Percentiles rank a stretch among this genome's conserved stretches.
Evolutionary conservation across 2,888 invertebrate species (phyloP).

Genomic region (Monoplex corrugatus): DNA sequence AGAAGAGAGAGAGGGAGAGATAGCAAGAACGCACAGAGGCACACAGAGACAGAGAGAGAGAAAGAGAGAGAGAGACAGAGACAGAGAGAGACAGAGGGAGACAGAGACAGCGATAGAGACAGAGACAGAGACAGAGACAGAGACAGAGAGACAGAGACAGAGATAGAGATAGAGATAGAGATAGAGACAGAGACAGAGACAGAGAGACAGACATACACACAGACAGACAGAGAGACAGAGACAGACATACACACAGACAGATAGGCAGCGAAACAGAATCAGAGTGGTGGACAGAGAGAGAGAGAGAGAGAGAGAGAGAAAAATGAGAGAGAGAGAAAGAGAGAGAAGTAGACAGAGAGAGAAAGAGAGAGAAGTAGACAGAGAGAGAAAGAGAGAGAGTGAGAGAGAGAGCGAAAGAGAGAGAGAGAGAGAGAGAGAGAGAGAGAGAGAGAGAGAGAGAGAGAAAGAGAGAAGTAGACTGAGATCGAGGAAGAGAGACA

Average conservation of each 20-base stretch:
- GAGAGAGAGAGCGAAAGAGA: background rate
- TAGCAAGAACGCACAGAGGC: too few relatives aligned
- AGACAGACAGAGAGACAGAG: background rate
- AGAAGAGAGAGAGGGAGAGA: background rate
- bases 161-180: background rate
- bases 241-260: background rate
- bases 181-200: background rate
- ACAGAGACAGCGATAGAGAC: background rate
- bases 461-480: background rate
- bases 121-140: background rate
- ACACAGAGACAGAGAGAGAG: background rate
- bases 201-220: background rate
- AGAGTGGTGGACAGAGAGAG: background rate
- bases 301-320: background rate
- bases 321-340: background rate
- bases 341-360: background rate
- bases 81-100: slow-evolving; percentile 9
- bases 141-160: background rate
- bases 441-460: background rate
- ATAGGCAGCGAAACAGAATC: background rate
- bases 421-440: background rate
- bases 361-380: background rate
- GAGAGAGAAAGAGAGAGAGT: background rate
- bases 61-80: background rate
- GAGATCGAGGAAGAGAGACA: background rate